Conservation (phyloP, 2,113 vertebrate genomes). For the Rhinichthys klamathensis region DNA sequence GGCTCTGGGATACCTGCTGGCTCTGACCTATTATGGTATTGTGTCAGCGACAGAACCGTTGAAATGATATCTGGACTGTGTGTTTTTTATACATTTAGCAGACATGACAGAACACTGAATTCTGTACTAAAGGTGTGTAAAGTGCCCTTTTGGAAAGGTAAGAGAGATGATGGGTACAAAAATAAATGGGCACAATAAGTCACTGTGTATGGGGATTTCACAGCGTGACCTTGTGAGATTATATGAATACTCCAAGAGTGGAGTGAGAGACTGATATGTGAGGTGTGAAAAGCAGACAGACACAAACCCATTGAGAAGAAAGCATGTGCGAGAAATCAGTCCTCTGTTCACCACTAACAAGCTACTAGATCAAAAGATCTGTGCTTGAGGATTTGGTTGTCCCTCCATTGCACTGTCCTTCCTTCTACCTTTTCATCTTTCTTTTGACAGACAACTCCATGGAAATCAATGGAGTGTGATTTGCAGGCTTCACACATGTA, state of each 20-base stretch:
- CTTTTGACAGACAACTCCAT: neutral
- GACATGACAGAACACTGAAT: conserved; percentile 18
- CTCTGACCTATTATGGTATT: conserved; percentile 47
- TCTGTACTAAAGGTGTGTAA: conserved; percentile 8
- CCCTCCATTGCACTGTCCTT: conserved; percentile 43
- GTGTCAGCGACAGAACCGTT: conserved; percentile 34
- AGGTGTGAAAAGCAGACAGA: conserved; percentile 13
- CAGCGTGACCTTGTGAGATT: neutral
- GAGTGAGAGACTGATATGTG: conserved; percentile 17
- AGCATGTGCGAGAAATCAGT: conserved; percentile 10
- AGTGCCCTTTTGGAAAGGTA: conserved; percentile 7
- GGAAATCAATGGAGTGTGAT: neutral
- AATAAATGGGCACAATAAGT: conserved; percentile 9
- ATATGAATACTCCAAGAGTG: conserved; percentile 19
- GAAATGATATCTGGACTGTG: conserved; percentile 33
- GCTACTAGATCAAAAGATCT: conserved; percentile 64
- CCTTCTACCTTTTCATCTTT: conserved; percentile 23
- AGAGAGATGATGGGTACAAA: conserved; percentile 29
- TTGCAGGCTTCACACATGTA: neutral
- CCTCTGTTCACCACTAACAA: conserved; percentile 57
- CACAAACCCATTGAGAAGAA: conserved; percentile 7
- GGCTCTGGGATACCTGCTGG: conserved; percentile 53
- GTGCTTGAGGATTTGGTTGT: conserved; percentile 38
- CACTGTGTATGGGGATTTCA: conserved; percentile 13
- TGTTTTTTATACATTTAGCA: conserved; percentile 37